Evolutionary conservation across 2,113 vertebrate genomes (phyloP), one percentile per base, ranked within the genome.

Genomic region (Neogobius melanostomus): DNA sequence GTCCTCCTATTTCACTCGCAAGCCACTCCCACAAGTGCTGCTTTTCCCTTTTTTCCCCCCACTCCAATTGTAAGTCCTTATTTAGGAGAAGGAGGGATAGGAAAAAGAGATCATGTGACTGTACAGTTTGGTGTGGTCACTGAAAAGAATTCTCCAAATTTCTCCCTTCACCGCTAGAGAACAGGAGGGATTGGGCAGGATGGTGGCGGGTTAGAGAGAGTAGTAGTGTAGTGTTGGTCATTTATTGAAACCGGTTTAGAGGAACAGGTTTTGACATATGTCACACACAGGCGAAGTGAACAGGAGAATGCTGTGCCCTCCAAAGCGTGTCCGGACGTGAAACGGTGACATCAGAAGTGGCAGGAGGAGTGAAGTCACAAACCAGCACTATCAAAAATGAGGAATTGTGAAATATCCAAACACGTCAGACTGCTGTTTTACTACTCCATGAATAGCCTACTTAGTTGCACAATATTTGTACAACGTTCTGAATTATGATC

Each of bases 81-180:
- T 90, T 91, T 89, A 87, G 88, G 87, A 90, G 85, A 88, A 85
- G 81, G 78, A 78, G 36, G 51, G 82, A 49, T 69, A 84, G 71
- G 79, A 82, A 87, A 86, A 85, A 72, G 47, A 56, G 74, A 43
- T 2, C 76, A 81, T 69, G 79, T 82, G 90, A 85, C 82, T 5
- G 28, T 69, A 60, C 8, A 80, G 80, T 68, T 82, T 86, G 77
- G 87, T 83, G 85, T 82, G 89, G 87, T 89, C 70, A 84, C 75
- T 79, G 82, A 75, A 70, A 85, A 50, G 87, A 91, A 92, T 91
- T 93, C 86, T 88, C 77, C 68, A 89, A 80, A 92, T 92, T 76
- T 90, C 85, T 88, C 68, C 28, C 73, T 84, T 66, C 17, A 79
- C 86, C 83, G 70, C 83, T 64, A 57, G 60, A 82, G 76, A 71